Conservation (phyloP, 2,797 vertebrate species). For the Lepus townsendii region DNA sequence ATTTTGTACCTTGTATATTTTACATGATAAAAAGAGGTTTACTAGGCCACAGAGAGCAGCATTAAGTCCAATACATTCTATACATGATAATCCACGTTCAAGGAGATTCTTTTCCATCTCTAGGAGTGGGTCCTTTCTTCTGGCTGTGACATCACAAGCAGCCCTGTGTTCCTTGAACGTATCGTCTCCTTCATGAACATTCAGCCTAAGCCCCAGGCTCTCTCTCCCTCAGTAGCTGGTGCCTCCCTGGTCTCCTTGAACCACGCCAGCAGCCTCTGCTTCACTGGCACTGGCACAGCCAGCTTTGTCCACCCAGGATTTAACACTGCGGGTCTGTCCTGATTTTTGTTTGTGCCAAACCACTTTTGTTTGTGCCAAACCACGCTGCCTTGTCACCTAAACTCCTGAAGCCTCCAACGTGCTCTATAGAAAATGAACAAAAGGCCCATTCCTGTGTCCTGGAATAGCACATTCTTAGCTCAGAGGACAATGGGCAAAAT, state of each 20-base stretch:
- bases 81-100: constrained; percentile 87
- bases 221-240: neutral
- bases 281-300: accelerated
- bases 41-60: constrained; percentile 89
- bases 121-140: constrained; percentile 75
- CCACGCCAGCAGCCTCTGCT: neutral
- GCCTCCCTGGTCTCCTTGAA: neutral
- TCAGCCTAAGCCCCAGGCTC: constrained; percentile 58
- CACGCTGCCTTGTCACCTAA: neutral
- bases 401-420: neutral
- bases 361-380: neutral
- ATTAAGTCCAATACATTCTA: constrained; percentile 90
- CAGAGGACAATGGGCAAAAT: neutral
- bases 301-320: neutral
- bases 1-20: neutral
- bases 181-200: neutral
- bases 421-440: neutral
- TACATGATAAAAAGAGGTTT: constrained; percentile 70
- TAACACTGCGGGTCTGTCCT: neutral
- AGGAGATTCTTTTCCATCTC: constrained; percentile 87
- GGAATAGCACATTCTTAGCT: neutral
- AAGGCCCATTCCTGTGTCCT: neutral
- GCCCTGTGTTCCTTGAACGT: neutral
- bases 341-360: neutral
- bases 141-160: constrained; percentile 35